Evolutionary conservation across 1,140 invertebrate genomes (phyloP), one percentile per base, ranked within the genome.

Genomic region (Brachionus sp.): DNA sequence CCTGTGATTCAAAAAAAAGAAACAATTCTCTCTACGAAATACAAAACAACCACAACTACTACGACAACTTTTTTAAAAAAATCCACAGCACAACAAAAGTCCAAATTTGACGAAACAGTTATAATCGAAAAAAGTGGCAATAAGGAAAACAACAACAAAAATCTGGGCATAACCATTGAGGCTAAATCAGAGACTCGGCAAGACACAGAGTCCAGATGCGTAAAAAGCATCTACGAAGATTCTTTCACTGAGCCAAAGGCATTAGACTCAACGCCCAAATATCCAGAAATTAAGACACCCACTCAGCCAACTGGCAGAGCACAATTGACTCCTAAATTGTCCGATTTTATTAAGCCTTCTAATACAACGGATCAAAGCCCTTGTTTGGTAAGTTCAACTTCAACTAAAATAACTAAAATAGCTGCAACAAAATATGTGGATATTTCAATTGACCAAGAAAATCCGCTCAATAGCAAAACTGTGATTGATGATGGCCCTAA

Each of bases 371-470:
- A 46, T n/a, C 70, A 75, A 50, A 46, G 19, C n/a, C 39, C 12
- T n/a, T 10, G 19, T 23, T 39, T 75, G 5, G 9, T 46, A 0
- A 46, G n/a, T 75, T 44, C 70, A 75, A 50, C 33, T 13, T 33
- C 23, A 19, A 75, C 42, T 0, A 46, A 75, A 29, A 46, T 50
- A 46, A 75, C 70, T 9, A 75, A 13, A 75, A 46, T 75, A 5
- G 70, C 70, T 25, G 16, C 70, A 0, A 75, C 70, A 13, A 44
- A 33, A 75, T 46, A 46, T 25, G 44, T 75, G 2, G 70, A 75
- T 12, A 75, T 75, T 19, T 33, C n/a, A 75, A 75, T 75, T 25
- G 70, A 75, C 25, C 70, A 75, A 46, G 70, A 75, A 46, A 75
- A 29, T 46, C 37, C 39, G 5, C 9, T 46, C 9, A 75, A 46